Conservation (phyloP, 2,113 vertebrate genomes). For the Passer montanus region DNA sequence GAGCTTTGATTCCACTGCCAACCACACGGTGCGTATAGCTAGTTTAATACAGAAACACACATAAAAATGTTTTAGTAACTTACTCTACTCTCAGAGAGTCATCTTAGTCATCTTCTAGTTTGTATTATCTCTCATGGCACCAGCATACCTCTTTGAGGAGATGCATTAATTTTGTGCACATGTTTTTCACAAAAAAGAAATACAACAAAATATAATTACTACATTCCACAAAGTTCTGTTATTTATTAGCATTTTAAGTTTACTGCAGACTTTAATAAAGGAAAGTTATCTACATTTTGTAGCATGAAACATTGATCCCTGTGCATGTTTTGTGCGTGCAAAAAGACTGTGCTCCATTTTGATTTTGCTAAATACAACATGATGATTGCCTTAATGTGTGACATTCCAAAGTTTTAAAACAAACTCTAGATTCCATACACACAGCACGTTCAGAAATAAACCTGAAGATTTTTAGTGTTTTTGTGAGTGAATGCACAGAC, state of each 20-base stretch:
- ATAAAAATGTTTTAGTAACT: not conserved
- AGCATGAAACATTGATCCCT: not conserved
- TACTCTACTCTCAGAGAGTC: not conserved
- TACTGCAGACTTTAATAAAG: not conserved
- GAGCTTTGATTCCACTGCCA: conserved; percentile 86
- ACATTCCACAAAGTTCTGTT: not conserved
- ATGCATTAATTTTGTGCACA: not conserved
- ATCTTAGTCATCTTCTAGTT: not conserved
- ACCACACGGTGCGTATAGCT: conserved; percentile 86
- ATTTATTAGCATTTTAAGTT: not conserved
- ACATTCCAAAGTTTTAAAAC: not conserved
- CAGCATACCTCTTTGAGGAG: not conserved
- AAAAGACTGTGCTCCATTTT: not conserved
- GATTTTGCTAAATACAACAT: not conserved
- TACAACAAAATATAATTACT: not conserved
- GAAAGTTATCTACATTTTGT: not conserved
- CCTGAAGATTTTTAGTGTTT: not conserved
- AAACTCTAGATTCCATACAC: not conserved
- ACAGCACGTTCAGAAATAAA: not conserved
- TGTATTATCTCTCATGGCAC: not conserved
- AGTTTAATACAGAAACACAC: conserved; percentile 44
- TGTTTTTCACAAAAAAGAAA: not conserved
- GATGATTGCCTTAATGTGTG: not conserved
- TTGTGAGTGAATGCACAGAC: not conserved
- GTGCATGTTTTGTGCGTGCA: not conserved